Conservation (phyloP, 53 echinoderm and acorn worm species). For the Hippasteria phrygiana region DNA sequence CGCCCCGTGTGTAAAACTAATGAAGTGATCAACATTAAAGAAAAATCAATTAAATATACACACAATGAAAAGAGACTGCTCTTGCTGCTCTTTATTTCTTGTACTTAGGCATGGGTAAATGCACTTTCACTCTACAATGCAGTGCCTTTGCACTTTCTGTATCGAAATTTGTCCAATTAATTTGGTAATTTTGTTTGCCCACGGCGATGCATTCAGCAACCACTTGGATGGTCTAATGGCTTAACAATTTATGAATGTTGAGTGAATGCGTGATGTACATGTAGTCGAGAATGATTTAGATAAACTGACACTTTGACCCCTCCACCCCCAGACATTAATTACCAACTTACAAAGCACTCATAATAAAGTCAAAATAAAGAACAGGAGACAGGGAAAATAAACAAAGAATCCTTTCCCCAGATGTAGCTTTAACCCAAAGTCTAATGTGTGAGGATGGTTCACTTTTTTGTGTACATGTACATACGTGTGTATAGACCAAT, state of each 20-base stretch:
- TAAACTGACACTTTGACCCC: not conserved
- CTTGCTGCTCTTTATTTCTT: not conserved
- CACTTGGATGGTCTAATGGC: not conserved
- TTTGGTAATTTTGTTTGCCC: not conserved
- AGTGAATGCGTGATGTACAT: not conserved
- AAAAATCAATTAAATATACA: not conserved
- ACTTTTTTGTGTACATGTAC: no score
- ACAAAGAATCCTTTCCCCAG: no score
- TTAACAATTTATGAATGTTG: not conserved
- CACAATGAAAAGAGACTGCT: not conserved
- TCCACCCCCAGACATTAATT: not conserved
- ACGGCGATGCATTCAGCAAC: not conserved
- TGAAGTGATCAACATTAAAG: not conserved
- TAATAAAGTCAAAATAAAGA: no score
- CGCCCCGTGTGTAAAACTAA: not conserved
- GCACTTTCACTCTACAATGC: conserved; percentile 20
- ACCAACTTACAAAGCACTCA: not conserved
- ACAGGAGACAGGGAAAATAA: no score
- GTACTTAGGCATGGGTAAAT: conserved; percentile 12
- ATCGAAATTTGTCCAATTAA: not conserved
- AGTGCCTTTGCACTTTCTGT: conserved; percentile 45
- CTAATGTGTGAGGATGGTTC: no score
- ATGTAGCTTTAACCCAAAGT: no score
- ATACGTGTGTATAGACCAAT: no score
- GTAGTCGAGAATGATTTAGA: conserved; percentile 16